phyloP scores from a whole-genome alignment of 1,140 invertebrate genomes.

The Brachionus rotundiformis region DNA sequence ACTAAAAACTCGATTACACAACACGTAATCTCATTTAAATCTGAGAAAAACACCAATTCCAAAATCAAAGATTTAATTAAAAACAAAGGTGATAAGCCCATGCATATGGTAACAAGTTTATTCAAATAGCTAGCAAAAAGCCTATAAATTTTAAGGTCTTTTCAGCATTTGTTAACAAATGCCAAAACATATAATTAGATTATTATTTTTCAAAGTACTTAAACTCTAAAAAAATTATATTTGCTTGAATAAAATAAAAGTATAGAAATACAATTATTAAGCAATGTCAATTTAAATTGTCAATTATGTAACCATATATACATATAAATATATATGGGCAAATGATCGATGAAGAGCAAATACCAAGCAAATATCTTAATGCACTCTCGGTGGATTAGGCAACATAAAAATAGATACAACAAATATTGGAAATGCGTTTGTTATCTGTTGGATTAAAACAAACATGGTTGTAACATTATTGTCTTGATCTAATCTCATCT shows the following conservation, averaged over 20 bases:
- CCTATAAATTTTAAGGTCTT: background rate
- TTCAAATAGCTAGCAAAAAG: constrained; percentile 2
- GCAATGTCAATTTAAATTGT: constrained; percentile 29
- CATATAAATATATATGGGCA: too few species aligned
- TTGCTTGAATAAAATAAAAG: background rate
- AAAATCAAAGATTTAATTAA: constrained; percentile 5
- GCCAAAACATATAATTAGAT: constrained; percentile 48
- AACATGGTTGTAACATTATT: background rate
- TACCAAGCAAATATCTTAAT: too few species aligned
- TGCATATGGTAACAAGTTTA: constrained; percentile 30
- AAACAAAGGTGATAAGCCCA: constrained; percentile 29
- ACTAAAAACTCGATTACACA: background rate
- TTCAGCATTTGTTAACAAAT: background rate
- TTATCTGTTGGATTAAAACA: background rate
- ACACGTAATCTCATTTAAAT: constrained; percentile 44
- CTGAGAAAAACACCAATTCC: constrained; percentile 39
- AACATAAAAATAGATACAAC: background rate
- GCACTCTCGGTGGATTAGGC: background rate
- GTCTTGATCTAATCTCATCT: constrained; percentile 10
- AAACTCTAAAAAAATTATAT: background rate
- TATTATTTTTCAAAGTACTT: background rate
- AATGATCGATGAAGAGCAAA: too few species aligned
- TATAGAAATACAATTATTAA: background rate
- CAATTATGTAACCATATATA: background rate
- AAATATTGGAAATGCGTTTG: background rate